phyloP scores from a whole-genome alignment of 1,140 invertebrate species.

The Cataglyphis hispanica region DNA sequence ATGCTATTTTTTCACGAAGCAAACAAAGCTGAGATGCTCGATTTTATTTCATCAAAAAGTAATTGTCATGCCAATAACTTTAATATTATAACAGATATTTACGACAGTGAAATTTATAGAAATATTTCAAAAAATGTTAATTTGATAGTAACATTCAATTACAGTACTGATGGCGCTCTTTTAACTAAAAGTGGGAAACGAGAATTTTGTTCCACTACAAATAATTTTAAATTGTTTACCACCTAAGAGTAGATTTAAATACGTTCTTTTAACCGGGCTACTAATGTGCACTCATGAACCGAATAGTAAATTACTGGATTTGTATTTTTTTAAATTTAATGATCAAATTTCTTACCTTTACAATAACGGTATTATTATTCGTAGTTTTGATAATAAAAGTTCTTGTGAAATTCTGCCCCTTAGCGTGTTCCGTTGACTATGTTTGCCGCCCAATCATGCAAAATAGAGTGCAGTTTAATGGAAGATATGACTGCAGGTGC shows the following conservation, averaged over 20 bases:
- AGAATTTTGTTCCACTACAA: slow-evolving; percentile 16
- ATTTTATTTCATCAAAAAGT: slow-evolving; percentile 32
- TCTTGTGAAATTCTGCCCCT: slow-evolving; percentile 19
- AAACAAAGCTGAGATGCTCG: not conserved
- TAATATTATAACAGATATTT: slow-evolving; percentile 3
- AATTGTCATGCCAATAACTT: slow-evolving; percentile 11
- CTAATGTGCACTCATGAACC: slow-evolving; percentile 13
- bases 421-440: slow-evolving; percentile 7
- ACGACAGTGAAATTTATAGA: slow-evolving; percentile 29
- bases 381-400: slow-evolving; percentile 7
- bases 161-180: slow-evolving; percentile 12
- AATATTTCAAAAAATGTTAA: slow-evolving; percentile 6
- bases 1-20: slow-evolving; percentile 1
- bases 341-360: slow-evolving; percentile 10
- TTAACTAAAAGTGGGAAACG: slow-evolving; percentile 22
- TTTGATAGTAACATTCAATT: slow-evolving; percentile 16
- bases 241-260: slow-evolving; percentile 7
- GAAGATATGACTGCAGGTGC: slow-evolving; percentile 13
- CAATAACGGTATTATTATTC: not conserved
- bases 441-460: slow-evolving; percentile 4
- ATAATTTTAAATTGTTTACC: slow-evolving; percentile 30
- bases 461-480: slow-evolving; percentile 24
- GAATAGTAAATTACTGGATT: slow-evolving; percentile 18
- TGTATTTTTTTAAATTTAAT: slow-evolving; percentile 20
- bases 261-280: slow-evolving; percentile 4